Evolutionary conservation across 2,888 invertebrate species (phyloP), one percentile per base, ranked within the genome.

Genomic region (Drosophila mettleri): DNA sequence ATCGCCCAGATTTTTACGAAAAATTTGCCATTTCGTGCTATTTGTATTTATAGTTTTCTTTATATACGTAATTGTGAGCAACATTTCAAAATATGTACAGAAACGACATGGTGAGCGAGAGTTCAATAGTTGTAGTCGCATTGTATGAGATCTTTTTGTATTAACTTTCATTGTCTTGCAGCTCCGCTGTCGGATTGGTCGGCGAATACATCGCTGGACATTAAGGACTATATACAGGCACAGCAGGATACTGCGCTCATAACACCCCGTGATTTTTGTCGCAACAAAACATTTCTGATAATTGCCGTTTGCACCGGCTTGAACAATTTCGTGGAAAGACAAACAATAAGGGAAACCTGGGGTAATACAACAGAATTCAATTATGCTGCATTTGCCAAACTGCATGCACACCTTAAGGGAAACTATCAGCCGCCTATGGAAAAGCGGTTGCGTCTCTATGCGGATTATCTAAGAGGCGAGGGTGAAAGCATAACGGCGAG

Each of bases 251-350:
- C 96, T 0, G 93, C 94, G 5, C 91, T 96, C 64, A 93, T 96
- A 82, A 94, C 93, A 68, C 95, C 96, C 0, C 92, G 91, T 36
- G 90, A 93, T 65, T 87, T 94, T 38, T 96, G 96, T 85, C 68
- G 73, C 6, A 82, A 84, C 46, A 91, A 91, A 90, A 87, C 94
- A 1, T 94, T 95, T 85, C 91, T 97, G 22, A 92, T 97, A 7
- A 94, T 97, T 67, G 94, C 96, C 22, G 95, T 97, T 0, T 96
- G 95, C 86, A 96, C 97, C 0, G 94, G 96, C 0, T 94, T 96
- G 0, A 90, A 91, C 0, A 95, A 97, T 91, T 94, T 95, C 75
- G 94, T 94, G 33, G 93, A 94, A 39, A 93, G 97, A 1, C 92
- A 92, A 86, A 90, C 86, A 16, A 92, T 92, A 36, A 91, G 92